Base-by-base conservation (phyloP, 2,113 vertebrate genomes). In the Elaphurus davidianus region DNA sequence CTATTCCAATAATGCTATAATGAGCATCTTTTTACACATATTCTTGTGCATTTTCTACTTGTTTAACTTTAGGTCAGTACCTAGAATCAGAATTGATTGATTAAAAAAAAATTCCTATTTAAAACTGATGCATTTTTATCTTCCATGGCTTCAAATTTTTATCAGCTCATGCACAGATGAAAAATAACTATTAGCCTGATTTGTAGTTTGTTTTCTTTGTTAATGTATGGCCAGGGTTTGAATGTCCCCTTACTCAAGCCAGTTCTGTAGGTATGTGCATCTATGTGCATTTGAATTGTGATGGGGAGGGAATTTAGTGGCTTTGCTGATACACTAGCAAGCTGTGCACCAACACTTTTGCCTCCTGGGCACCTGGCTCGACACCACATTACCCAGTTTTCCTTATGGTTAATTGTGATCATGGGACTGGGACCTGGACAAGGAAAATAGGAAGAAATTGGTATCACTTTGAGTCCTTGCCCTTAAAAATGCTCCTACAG, bases 71-170 rank as follows among this genome's bases (percentile, higher is more conserved):
- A 95, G 92, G 21, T 87, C 86, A 92, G 27, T 92, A 92, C 33
- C 84, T 78, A 78, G 55, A 89, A 89, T 76, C 17, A 81, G 25
- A 95, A 92, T 81, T 50, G 33, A 87, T 45, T 30, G 43, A 60
- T 94, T 86, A 82, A 91, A 96, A 87, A 2, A 12, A 40, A 45
- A 87, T 89, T 94, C 79, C 55, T n/a, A 55, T 87, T 59, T 91
- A 57, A 87, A 96, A 74, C 11, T 60, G 30, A 87, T 43, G 16
- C 6, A 9, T 23, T 74, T 84, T 67, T 96, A 27, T 84, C 45
- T 52, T 94, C 21, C 45, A 1, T 28, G 47, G 14, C 21, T 88
- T 97, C 54, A 92, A 60, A 62, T 81, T 23, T 52, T 92, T 50
- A 78, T 33, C 14, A 96, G 21, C 40, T 64, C 33, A 27, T 25